Conservation (phyloP, 1,140 invertebrate genomes). For the Eupristina koningsbergeri region DNA sequence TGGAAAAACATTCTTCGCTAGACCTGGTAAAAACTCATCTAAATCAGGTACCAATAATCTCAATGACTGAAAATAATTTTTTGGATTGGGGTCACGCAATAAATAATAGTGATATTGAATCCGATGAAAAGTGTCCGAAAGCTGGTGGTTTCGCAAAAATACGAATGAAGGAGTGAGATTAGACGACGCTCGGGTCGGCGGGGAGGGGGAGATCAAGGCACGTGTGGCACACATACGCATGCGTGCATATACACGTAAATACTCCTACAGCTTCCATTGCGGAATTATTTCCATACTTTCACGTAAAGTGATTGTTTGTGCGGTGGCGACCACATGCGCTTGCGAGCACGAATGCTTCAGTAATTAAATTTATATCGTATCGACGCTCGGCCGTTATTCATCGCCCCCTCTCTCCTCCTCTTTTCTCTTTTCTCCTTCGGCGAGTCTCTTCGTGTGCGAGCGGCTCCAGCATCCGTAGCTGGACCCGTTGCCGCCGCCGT, state of each 20-base stretch:
- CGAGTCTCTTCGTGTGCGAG: too few species aligned
- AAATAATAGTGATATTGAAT: not conserved
- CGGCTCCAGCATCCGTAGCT: not conserved
- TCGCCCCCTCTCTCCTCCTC: conserved; percentile 46
- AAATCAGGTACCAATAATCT: conserved; percentile 7
- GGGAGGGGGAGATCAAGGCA: not conserved
- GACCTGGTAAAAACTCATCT: not conserved
- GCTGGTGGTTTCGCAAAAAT: too few species aligned
- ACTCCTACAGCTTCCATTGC: conserved; percentile 55
- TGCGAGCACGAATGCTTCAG: conserved; percentile 67
- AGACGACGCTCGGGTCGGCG: too few species aligned
- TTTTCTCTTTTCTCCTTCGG: not conserved
- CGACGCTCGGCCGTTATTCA: conserved; percentile 60
- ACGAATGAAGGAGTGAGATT: too few species aligned
- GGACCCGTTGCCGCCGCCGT: not conserved
- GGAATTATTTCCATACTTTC: conserved; percentile 72
- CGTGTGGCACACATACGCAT: not conserved
- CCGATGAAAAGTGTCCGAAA: not conserved
- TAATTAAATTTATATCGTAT: conserved; percentile 73
- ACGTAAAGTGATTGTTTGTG: conserved; percentile 72
- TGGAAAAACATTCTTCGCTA: not conserved
- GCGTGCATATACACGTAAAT: not conserved
- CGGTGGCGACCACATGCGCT: conserved; percentile 63
- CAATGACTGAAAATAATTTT: not conserved
- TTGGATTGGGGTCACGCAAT: not conserved